Evolutionary conservation across 2,113 vertebrate genomes (phyloP), one percentile per base, ranked within the genome.

Genomic region (Lanius ludovicianus): DNA sequence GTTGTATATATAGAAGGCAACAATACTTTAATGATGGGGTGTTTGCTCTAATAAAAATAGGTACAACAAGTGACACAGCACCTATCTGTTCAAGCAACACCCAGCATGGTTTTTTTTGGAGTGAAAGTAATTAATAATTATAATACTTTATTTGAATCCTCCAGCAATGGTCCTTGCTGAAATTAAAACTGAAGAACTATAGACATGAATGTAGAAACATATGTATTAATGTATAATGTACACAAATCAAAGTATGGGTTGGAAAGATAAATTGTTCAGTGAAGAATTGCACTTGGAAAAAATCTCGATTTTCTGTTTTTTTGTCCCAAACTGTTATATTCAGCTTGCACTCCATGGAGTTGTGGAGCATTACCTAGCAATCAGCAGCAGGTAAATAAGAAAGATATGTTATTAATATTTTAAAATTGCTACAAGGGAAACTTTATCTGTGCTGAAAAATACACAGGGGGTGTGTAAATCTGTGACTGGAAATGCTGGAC

Each of bases 1-100:
- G 14, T 15, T 87, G 14, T 15, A 4, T 10, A 6, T 7, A 13
- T 1, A 60, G 44, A 79, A 79, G 21, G 27, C 44, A 95, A 35
- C 2, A 62, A 18, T 19, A 9, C 6, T 76, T 59, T 12, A 41
- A 19, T 13, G 31, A 30, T 0, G 1, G 67, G 55, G 3, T 5
- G 35, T 2, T 39, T 20, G 35, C 33, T 56, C 3, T 10, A 31
- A 37, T 14, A 56, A 65, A 88, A 85, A 69, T 13, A 76, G 11
- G 14, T 7, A 13, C 37, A 56, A 64, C n/a, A 56, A 60, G 41
- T 23, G 52, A 47, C 24, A 13, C 0, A 15, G 15, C 8, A 11
- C 42, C 30, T 82, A 2, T 60, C 56, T 57, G 14, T 50, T 92
- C 21, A 59, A 78, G 7, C 28, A 64, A 49, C 21, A 46, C 7